Percentiles rank a stretch among this genome's conserved stretches.
phyloP scores from a whole-genome alignment of 1,140 invertebrate species.

The Chrysomallon squamiferum region DNA sequence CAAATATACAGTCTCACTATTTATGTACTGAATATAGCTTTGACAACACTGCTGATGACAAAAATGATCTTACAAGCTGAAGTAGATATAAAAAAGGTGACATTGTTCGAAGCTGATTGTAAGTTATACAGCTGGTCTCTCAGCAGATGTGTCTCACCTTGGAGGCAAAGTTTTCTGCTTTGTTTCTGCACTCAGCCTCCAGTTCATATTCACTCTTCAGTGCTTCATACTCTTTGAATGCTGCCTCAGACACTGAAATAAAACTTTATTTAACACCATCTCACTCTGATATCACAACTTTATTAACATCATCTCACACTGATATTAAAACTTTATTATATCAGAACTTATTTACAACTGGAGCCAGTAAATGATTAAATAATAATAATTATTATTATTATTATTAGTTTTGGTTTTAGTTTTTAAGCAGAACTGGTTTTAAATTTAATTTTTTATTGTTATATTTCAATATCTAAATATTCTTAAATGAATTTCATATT shows the following conservation, averaged over 20 bases:
- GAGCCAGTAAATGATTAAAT: too few relatives aligned
- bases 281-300: neutral
- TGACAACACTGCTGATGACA: neutral
- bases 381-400: too few relatives aligned
- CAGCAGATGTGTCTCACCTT: constrained; percentile 30
- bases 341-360: too few relatives aligned
- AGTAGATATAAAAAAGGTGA: too few relatives aligned
- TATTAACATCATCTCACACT: neutral
- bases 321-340: too few relatives aligned
- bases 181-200: constrained; percentile 27
- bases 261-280: neutral
- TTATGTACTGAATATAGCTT: neutral
- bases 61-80: too few relatives aligned
- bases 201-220: constrained; percentile 35
- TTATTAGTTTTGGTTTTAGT: too few relatives aligned
- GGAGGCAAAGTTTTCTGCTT: constrained; percentile 36
- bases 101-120: neutral
- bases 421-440: too few relatives aligned
- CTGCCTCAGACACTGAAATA: constrained; percentile 27
- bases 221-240: constrained; percentile 24
- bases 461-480: too few relatives aligned
- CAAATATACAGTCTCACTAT: neutral
- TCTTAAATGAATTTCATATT: too few relatives aligned
- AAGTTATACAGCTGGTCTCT: too few relatives aligned
- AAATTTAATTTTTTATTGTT: too few relatives aligned